These are phyloP conservation scores for Rhea pennata DNA, from an alignment of 2,113 vertebrate genomes.

Conservation along the genomic window DNA sequence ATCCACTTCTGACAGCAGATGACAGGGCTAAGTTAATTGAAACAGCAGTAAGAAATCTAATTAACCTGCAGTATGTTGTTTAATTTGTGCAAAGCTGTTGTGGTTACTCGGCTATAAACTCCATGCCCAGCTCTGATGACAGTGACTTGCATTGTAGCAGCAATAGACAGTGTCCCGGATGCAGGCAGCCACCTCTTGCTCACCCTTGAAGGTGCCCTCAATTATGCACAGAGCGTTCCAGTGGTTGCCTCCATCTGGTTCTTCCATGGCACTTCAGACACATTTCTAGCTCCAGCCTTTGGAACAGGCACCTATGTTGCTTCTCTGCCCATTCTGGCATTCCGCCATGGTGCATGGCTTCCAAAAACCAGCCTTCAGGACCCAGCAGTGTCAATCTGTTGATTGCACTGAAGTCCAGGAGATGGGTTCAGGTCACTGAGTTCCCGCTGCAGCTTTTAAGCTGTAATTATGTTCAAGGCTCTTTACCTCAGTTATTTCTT, in stretches of 20 bases:
- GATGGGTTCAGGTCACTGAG: slow-evolving; percentile 5
- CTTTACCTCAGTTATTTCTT: slow-evolving; percentile 36
- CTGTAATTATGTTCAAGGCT: slow-evolving; percentile 53
- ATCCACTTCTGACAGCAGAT: background rate
- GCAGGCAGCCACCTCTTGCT: background rate
- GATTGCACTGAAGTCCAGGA: slow-evolving; percentile 18
- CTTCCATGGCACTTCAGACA: slow-evolving; percentile 9
- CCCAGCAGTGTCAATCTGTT: slow-evolving; percentile 43
- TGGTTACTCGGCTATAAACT: slow-evolving; percentile 60
- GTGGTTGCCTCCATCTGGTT: slow-evolving; percentile 63
- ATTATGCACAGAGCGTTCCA: slow-evolving; percentile 14
- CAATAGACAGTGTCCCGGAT: background rate
- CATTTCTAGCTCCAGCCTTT: slow-evolving; percentile 1
- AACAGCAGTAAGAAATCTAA: slow-evolving; percentile 39
- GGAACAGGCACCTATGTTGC: background rate
- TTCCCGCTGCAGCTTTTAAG: slow-evolving; percentile 11
- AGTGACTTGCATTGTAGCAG: background rate
- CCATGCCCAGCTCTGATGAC: slow-evolving; percentile 23
- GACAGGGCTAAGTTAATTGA: slow-evolving; percentile 21
- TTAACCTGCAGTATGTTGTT: slow-evolving; percentile 61
- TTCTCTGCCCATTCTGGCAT: slow-evolving; percentile 14
- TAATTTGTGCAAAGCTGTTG: slow-evolving; percentile 66
- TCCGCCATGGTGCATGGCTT: background rate
- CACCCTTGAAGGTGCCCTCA: slow-evolving; percentile 58
- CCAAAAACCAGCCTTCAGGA: slow-evolving; percentile 31